phyloP scores from a whole-genome alignment of 2,113 vertebrate genomes.

The Vimba vimba region DNA sequence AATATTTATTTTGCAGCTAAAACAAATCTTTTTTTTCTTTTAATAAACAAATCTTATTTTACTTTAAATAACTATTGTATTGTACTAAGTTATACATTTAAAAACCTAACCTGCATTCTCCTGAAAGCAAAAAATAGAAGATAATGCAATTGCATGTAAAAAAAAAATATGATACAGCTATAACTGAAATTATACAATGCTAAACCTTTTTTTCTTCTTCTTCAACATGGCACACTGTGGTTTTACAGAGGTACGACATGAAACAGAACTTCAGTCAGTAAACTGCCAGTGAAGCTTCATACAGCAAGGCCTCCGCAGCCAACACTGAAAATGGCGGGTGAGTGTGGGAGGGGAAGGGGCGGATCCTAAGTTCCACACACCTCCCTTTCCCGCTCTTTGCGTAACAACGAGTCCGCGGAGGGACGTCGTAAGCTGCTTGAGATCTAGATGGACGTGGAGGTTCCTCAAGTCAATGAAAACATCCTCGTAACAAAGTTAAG shows the following conservation, averaged over 20 bases:
- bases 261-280: neutral
- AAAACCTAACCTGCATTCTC: neutral
- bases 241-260: neutral
- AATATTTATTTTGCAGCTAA: neutral
- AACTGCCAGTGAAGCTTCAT: neutral
- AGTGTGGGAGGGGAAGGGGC: conserved; percentile 39
- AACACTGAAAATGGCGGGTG: conserved; percentile 46
- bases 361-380: conserved; percentile 19
- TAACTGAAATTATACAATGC: neutral
- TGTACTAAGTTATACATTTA: neutral
- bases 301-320: conserved; percentile 31
- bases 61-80: neutral
- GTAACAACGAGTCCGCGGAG: conserved; percentile 33
- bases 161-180: neutral
- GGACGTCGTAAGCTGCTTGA: conserved; percentile 55
- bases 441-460: conserved; percentile 30
- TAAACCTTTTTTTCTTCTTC: neutral
- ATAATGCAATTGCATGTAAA: neutral
- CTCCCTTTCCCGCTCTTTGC: conserved; percentile 31
- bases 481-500: conserved; percentile 35
- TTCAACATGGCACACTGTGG: neutral
- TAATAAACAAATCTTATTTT: neutral
- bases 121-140: neutral
- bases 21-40: neutral
- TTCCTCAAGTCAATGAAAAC: conserved; percentile 54